Base-by-base conservation (phyloP, 2,113 vertebrate species). In the Sander vitreus region DNA sequence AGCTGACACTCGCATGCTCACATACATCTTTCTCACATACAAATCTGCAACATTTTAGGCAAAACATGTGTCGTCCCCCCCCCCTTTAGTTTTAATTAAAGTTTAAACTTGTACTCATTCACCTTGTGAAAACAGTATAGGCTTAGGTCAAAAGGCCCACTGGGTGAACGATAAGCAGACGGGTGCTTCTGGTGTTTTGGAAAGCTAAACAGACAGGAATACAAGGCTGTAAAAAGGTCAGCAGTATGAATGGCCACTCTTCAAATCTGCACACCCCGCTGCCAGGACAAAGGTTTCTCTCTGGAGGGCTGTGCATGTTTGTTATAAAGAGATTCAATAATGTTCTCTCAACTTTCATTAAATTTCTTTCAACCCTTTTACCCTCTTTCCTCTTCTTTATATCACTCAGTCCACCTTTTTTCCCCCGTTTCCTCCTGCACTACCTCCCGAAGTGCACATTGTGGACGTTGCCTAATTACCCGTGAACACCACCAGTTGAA, bases 221-320 rank as follows among this genome's bases (percentile, higher is more conserved):
- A 70, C 69, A 78, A 75, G 70, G 82, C 80, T 79, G 74, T 90
- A 76, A 89, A 90, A 90, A 85, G 66, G 84, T 85, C 83, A 79
- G 73, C 73, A 64, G 59, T 33, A 63, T 81, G 71, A 90, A 82
- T 64, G 63, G 62, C 27, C 54, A 68, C 80, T 78, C 74, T 80
- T 78, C 76, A 54, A 73, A 84, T 58, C 55, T 64, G 60, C 51
- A 21, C 18, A 6, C 12, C 2, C 36, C 12, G 2, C 55, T 14
- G 23, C 60, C 65, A 59, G 57, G 54, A 88, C 79, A 76, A 81
- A 81, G 79, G 45, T 58, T 77, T 84, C 58, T n/a, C 53, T 76
- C 23, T 64, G 59, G 36, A 54, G 33, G 57, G 71, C 18, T 0
- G 0, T 47, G 33, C 43, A 45, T 74, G 73, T 73, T 80, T 76